Conservation (phyloP, 35 echinoderm and acorn worm genomes). For the Apostichopus californicus region DNA sequence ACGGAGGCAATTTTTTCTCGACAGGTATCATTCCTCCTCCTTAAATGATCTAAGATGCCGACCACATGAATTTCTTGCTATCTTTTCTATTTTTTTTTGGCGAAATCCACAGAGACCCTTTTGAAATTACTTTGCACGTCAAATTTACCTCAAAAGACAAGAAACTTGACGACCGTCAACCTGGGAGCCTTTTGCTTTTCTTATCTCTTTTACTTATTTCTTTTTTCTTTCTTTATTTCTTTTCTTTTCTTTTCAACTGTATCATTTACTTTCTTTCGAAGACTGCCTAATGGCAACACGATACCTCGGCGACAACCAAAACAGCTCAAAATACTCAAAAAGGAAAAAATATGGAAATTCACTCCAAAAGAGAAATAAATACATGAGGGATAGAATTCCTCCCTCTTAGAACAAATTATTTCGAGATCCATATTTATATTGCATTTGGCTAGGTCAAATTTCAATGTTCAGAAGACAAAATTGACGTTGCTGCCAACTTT, state of each 20-base stretch:
- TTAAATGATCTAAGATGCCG: no score
- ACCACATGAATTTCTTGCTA: no score
- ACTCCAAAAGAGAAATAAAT: background rate
- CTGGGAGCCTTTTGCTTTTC: no score
- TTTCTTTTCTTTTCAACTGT: background rate
- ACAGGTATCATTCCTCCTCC: no score
- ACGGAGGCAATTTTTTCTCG: no score
- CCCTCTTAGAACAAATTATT: conserved; percentile 7
- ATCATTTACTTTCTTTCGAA: background rate
- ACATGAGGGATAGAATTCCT: background rate
- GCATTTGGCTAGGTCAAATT: conserved; percentile 17
- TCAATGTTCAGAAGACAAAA: conserved; percentile 13
- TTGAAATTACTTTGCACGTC: no score
- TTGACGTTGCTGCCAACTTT: background rate
- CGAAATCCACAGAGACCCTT: no score
- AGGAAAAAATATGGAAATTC: background rate
- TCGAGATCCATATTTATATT: background rate
- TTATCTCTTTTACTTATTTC: background rate
- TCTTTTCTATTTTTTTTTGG: no score
- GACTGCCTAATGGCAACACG: background rate
- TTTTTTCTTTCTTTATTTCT: background rate
- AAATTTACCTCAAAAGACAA: no score
- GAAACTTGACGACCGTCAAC: no score
- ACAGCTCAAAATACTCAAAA: background rate
- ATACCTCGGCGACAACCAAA: background rate